Base-by-base conservation (phyloP, 2,113 vertebrate genomes). In the Tupaia chinensis region DNA sequence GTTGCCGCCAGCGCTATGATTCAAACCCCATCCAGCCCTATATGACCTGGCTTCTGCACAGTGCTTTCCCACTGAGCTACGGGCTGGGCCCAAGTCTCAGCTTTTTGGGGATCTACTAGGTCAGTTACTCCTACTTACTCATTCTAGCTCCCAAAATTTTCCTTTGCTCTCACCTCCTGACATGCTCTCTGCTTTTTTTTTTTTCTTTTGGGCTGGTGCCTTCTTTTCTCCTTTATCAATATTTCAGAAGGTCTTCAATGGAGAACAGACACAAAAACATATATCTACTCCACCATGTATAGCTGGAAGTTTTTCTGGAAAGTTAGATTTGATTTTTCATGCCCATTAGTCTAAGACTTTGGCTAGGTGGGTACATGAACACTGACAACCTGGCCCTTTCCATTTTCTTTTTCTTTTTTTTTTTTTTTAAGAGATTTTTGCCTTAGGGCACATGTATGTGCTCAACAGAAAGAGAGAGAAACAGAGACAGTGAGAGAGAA, bases 211-310 rank as follows among this genome's bases (percentile, higher is more conserved):
- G 15, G 3, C 90, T 44, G n/a, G 14, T 84, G 10, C 66, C 88
- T 90, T 95, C 53, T 85, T 95, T 76, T 87, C 79, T 90, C 27
- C 58, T 94, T 92, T 84, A 54, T 25, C 27, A 54, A 77, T 19
- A 13, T 78, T 95, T 93, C 66, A 25, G 56, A 86, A 53, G 70
- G 1, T 60, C 58, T 69, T 81, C 60, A 15, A 0, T 82, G 56
- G 61, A 89, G 7, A 84, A 2, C 54, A 80, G 54, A 89, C 27
- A 91, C 60, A 94, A 89, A 60, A 61, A 27, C 19, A 19, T 82
- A 22, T 54, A 19, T 87, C 80, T 74, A 58, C 73, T 81, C 65
- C 10, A 82, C 27, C 60, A 17, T 61, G 16, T n/a, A 3, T 29
- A 76, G 81, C 58, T 79, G 19, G 16, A 95, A 93, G 25, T 87